phyloP scores from a whole-genome alignment of 1,140 invertebrate species.

The Rhopalosiphum maidis region DNA sequence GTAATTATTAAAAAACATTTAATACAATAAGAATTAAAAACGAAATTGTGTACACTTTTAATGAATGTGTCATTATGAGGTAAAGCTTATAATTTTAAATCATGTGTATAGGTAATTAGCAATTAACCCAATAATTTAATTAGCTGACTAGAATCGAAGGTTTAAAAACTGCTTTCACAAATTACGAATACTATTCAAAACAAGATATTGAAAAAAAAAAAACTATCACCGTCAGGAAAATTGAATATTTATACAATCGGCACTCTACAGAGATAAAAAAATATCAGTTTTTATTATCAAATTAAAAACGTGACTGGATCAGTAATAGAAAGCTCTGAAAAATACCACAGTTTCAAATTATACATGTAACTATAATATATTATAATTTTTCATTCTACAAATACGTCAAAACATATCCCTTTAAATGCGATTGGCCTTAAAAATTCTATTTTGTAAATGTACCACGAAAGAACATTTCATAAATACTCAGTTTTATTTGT shows the following conservation, averaged over 20 bases:
- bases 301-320: conserved; percentile 14
- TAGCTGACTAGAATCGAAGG: background rate
- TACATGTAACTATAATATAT: background rate
- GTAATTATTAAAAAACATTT: background rate
- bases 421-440: background rate
- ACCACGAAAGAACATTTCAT: background rate
- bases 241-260: background rate
- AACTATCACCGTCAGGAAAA: background rate
- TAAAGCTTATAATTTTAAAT: background rate
- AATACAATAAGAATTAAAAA: background rate
- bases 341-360: background rate
- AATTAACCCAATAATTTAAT: background rate
- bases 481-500: background rate
- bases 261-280: background rate
- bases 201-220: background rate
- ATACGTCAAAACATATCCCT: background rate
- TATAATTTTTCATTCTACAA: background rate
- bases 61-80: background rate
- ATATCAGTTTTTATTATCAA: background rate
- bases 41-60: background rate
- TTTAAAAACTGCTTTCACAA: conserved; percentile 7
- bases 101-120: background rate
- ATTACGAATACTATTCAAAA: conserved; percentile 12
- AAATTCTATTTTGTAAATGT: background rate
- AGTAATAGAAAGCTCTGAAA: background rate